These are phyloP conservation scores for Holothuria glaberrima DNA, from an alignment of 35 echinoderm and acorn worm genomes.

Conservation along the genomic window DNA sequence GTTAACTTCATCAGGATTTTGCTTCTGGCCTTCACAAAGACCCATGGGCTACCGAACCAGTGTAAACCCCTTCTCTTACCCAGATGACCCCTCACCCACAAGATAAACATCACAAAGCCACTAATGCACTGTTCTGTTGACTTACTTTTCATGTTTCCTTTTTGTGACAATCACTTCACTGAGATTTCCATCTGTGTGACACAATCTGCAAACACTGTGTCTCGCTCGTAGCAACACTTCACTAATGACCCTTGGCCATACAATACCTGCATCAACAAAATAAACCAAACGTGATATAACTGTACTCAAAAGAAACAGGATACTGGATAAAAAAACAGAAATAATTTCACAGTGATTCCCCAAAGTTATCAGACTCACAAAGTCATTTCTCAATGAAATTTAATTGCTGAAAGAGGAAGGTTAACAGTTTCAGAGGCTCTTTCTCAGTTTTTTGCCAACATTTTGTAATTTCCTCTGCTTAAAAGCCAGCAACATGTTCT, in stretches of 20 bases:
- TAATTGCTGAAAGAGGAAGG: too few relatives aligned
- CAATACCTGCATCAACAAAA: constrained; percentile 4
- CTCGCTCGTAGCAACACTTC: constrained; percentile 68
- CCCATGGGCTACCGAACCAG: neutral
- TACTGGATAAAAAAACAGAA: neutral
- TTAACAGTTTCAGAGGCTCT: too few relatives aligned
- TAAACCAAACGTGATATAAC: neutral
- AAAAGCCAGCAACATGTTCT: too few relatives aligned
- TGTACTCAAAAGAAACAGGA: too few relatives aligned
- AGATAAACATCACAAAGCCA: too few relatives aligned
- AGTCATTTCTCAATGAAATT: neutral
- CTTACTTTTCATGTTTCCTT: constrained; percentile 85
- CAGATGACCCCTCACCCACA: too few relatives aligned
- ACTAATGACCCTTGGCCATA: constrained; percentile 76
- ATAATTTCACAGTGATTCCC: neutral
- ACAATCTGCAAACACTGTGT: constrained; percentile 83
- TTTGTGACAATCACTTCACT: constrained; percentile 72
- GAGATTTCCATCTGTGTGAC: constrained; percentile 79
- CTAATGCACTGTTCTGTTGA: neutral
- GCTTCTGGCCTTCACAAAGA: too few relatives aligned
- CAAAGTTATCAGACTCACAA: too few relatives aligned
- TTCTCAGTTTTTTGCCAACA: too few relatives aligned
- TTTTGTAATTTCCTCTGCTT: too few relatives aligned
- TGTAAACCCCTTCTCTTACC: too few relatives aligned
- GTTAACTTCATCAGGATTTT: too few relatives aligned